These are phyloP conservation scores for Siniperca undulata DNA, from an alignment of 2,797 vertebrate species.

Conservation along the genomic window DNA sequence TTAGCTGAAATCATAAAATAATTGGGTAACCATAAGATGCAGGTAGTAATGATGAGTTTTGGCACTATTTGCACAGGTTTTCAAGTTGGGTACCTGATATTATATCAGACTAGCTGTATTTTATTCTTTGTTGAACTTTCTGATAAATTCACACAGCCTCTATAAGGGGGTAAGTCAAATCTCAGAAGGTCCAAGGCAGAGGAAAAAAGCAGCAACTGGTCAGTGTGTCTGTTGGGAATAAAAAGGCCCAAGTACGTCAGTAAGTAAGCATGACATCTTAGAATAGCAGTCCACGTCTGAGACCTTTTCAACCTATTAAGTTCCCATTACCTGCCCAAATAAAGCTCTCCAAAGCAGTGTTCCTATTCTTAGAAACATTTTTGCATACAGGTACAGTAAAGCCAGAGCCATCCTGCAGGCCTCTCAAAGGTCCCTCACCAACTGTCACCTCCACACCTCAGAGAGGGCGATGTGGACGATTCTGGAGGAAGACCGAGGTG, in stretches of 20 bases:
- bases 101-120: neutral
- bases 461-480: constrained; percentile 54
- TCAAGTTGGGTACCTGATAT: neutral
- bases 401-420: constrained; percentile 33
- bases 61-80: neutral
- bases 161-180: constrained; percentile 16
- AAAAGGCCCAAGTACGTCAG: constrained; percentile 22
- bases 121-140: neutral
- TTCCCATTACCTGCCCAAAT: constrained; percentile 20
- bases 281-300: constrained; percentile 22
- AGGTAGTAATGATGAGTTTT: neutral
- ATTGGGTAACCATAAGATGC: neutral
- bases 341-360: constrained; percentile 11
- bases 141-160: constrained; percentile 3
- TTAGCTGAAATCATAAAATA: neutral
- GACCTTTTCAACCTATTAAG: constrained; percentile 21
- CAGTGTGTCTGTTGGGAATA: constrained; percentile 1
- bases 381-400: constrained; percentile 36
- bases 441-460: constrained; percentile 74
- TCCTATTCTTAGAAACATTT: constrained; percentile 52
- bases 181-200: constrained; percentile 12
- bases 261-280: constrained; percentile 38
- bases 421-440: constrained; percentile 76
- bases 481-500: constrained; percentile 70
- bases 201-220: neutral